Percentiles rank a stretch among this genome's conserved stretches.
These are phyloP conservation scores for Microctonus aethiopoides DNA, from an alignment of 2,888 invertebrate genomes.

Conservation along the genomic window DNA sequence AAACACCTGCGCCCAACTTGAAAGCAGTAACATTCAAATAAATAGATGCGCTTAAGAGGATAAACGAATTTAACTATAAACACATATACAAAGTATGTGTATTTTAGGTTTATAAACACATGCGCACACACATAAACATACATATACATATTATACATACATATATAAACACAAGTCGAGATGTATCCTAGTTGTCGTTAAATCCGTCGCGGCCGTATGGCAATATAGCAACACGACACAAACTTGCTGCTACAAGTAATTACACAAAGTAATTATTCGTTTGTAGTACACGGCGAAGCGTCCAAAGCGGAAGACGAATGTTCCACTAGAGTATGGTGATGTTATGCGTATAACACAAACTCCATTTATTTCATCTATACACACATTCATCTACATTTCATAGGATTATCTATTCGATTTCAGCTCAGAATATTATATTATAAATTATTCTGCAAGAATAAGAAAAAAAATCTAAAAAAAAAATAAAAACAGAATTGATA, in stretches of 20 bases:
- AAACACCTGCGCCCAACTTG: neutral
- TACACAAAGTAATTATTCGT: constrained; percentile 47
- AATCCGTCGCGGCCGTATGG: neutral
- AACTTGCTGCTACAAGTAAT: constrained; percentile 42
- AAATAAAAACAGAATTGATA: too few species aligned
- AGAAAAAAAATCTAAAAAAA: too few species aligned
- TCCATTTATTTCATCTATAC: neutral
- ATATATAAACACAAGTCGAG: neutral
- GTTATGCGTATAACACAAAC: neutral
- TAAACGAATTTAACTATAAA: neutral
- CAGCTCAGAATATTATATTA: too few species aligned
- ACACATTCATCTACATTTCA: neutral
- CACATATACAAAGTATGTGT: neutral
- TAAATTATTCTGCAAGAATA: too few species aligned
- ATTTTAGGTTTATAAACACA: neutral
- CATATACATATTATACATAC: too few species aligned
- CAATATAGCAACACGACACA: neutral
- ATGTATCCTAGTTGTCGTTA: neutral
- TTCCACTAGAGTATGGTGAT: neutral
- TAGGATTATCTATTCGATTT: too few species aligned
- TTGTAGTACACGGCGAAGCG: constrained; percentile 28
- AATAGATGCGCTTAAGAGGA: neutral
- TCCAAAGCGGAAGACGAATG: constrained; percentile 1
- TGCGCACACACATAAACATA: too few species aligned
- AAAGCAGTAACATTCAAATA: neutral